phyloP scores from a whole-genome alignment of 2,888 invertebrate species.

The Formica aserva region DNA sequence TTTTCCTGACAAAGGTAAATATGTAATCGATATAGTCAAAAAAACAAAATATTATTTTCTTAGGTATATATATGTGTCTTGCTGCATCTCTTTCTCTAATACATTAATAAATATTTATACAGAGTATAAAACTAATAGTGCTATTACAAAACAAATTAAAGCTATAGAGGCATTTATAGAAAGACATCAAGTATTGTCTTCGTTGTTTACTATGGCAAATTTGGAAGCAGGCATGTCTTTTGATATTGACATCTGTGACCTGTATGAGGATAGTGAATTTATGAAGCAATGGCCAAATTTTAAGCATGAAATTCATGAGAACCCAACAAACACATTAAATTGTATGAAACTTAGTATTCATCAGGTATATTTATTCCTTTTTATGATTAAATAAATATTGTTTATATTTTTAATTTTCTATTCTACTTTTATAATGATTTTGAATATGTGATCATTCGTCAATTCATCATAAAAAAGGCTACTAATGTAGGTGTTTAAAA shows the following conservation, averaged over 20 bases:
- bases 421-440: not conserved
- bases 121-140: slow-evolving; percentile 86
- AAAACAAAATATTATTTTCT: not conserved
- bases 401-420: slow-evolving; percentile 19
- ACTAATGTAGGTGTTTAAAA: too few relatives aligned
- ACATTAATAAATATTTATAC: slow-evolving; percentile 39
- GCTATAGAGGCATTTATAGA: slow-evolving; percentile 88
- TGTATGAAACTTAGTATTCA: slow-evolving; percentile 93
- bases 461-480: too few relatives aligned
- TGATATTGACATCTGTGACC: slow-evolving; percentile 87
- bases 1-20: slow-evolving; percentile 90
- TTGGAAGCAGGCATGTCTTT: slow-evolving; percentile 88
- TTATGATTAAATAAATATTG: slow-evolving; percentile 30
- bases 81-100: slow-evolving; percentile 20
- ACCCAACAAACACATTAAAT: slow-evolving; percentile 90
- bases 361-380: slow-evolving; percentile 87
- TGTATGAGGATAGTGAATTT: slow-evolving; percentile 88
- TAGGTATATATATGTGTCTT: not conserved
- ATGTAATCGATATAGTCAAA: slow-evolving; percentile 3
- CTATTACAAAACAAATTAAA: slow-evolving; percentile 86
- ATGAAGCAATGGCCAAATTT: slow-evolving; percentile 89
- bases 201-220: slow-evolving; percentile 87
- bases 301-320: slow-evolving; percentile 89
- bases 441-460: too few relatives aligned
- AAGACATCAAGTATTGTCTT: slow-evolving; percentile 83